phyloP scores from a whole-genome alignment of 2,113 vertebrate species.

The Pycnonotus jocosus region DNA sequence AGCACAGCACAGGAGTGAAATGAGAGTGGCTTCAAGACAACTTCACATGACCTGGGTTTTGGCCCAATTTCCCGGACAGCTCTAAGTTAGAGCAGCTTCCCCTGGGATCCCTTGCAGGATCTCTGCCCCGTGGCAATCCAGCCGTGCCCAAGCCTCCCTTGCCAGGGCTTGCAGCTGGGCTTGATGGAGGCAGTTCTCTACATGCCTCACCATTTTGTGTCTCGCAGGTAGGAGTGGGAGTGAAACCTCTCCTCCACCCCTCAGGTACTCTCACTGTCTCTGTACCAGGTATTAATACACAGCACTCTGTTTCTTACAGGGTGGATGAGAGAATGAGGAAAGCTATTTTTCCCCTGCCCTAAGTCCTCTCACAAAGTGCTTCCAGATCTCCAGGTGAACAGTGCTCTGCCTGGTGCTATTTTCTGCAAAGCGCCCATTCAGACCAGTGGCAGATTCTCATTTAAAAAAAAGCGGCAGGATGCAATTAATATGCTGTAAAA shows the following conservation, averaged over 20 bases:
- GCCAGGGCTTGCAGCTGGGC: constrained; percentile 36
- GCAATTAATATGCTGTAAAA: constrained; percentile 24
- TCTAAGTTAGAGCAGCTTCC: not conserved
- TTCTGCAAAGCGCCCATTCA: not conserved
- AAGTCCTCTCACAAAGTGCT: not conserved
- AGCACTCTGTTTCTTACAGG: not conserved
- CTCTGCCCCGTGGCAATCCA: not conserved
- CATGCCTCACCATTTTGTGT: not conserved
- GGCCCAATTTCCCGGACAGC: not conserved
- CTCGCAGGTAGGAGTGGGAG: not conserved
- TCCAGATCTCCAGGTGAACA: constrained; percentile 7
- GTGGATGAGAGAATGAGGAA: not conserved
- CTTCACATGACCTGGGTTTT: not conserved
- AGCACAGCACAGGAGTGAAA: not conserved
- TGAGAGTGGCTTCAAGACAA: not conserved
- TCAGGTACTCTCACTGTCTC: not conserved
- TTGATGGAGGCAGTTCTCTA: constrained; percentile 28
- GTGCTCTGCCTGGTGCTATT: not conserved
- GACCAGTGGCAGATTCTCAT: not conserved
- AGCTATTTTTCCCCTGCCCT: not conserved
- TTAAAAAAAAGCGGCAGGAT: constrained; percentile 2
- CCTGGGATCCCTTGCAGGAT: not conserved
- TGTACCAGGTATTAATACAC: not conserved
- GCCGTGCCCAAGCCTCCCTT: not conserved
- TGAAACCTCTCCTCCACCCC: not conserved